Conservation (phyloP, 92 coral and sea anemone genomes). For the Muricea muricata region DNA sequence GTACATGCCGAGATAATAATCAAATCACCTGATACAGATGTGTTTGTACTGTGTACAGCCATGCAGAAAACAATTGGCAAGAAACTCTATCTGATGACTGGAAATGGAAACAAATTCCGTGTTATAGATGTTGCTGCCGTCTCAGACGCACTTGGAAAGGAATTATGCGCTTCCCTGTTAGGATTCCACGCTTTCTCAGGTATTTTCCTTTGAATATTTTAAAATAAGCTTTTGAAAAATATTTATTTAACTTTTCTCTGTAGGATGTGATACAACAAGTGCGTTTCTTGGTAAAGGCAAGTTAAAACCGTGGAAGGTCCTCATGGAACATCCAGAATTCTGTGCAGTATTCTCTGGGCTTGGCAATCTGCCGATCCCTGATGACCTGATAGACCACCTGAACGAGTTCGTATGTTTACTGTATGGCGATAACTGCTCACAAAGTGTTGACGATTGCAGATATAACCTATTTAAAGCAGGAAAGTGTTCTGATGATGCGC, state of each 20-base stretch:
- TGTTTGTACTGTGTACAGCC: conserved; percentile 34
- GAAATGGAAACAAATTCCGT: conserved; percentile 48
- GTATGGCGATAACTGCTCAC: conserved; percentile 32
- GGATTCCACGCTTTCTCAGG: conserved; percentile 56
- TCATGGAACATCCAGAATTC: conserved; percentile 17
- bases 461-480: conserved; percentile 47
- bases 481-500: conserved; percentile 49
- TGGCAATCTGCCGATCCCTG: background rate
- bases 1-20: conserved; percentile 18
- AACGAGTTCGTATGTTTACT: conserved; percentile 39
- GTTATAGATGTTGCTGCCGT: conserved; percentile 1
- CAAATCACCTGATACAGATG: too few relatives aligned
- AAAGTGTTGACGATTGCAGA: conserved; percentile 43
- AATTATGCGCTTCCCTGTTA: conserved; percentile 21
- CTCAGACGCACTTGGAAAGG: conserved; percentile 27
- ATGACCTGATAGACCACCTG: conserved; percentile 16
- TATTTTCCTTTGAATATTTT: background rate
- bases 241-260: background rate
- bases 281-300: conserved; percentile 45
- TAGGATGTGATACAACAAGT: conserved; percentile 48
- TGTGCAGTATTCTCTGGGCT: background rate
- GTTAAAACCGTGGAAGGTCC: conserved; percentile 20
- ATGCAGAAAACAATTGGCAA: conserved; percentile 47
- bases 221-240: background rate
- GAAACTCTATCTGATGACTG: conserved; percentile 35